Percentiles rank a stretch among this genome's conserved stretches.
phyloP scores from a whole-genome alignment of 64 coral and sea anemone genomes.

The Hydrozoanthus tunicans region DNA sequence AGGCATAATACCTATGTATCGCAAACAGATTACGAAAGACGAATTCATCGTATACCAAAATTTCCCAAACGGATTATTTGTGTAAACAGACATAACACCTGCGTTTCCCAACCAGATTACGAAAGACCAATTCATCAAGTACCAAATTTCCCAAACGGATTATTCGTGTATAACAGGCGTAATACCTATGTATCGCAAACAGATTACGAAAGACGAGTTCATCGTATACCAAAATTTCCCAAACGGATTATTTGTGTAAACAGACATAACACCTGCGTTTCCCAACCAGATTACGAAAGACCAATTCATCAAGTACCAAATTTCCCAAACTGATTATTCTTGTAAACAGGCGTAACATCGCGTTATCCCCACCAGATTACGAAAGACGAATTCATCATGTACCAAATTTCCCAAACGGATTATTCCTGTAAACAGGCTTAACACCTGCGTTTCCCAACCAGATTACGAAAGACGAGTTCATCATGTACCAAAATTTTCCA shows the following conservation, averaged over 20 bases:
- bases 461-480: not conserved
- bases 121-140: not conserved
- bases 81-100: not conserved
- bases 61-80: not conserved
- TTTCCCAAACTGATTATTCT: not conserved
- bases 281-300: not conserved
- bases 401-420: not conserved
- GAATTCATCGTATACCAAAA: not conserved
- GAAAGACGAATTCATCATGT: not conserved
- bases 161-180: not conserved
- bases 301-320: not conserved
- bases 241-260: not conserved
- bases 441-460: not conserved
- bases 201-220: not conserved
- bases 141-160: not conserved
- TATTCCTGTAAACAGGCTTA: not conserved
- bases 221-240: not conserved
- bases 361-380: no score
- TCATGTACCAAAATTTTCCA: not conserved
- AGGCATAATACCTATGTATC: not conserved
- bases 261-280: not conserved
- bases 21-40: not conserved
- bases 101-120: not conserved
- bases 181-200: not conserved
- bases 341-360: not conserved